Conservation (phyloP, 92 coral and sea anemone species). For the Bergia sp. region DNA sequence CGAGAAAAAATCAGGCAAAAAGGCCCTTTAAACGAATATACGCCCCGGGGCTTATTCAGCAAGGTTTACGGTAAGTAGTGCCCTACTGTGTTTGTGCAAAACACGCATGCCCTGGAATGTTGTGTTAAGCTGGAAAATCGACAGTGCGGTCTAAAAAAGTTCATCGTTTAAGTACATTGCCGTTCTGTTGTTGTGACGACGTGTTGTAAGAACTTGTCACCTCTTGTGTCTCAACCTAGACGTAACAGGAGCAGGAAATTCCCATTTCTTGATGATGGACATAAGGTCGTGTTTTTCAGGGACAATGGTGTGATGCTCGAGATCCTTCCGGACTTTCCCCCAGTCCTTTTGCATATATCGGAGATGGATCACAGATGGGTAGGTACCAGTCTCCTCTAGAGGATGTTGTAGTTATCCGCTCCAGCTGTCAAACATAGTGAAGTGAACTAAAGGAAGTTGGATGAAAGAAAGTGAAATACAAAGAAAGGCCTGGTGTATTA, state of each 20-base stretch:
- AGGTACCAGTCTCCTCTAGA: not conserved
- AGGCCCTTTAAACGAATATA: no score
- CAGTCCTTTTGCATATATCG: slow-evolving; percentile 74
- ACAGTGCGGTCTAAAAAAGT: no score
- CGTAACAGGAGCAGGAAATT: not conserved
- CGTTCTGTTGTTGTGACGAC: not conserved
- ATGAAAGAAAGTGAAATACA: not conserved
- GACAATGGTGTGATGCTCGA: slow-evolving; percentile 89
- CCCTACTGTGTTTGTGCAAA: no score
- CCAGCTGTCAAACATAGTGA: not conserved
- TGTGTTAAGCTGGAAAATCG: no score
- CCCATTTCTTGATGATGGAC: not conserved
- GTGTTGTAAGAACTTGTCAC: not conserved
- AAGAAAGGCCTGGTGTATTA: not conserved
- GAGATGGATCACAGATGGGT: slow-evolving; percentile 90
- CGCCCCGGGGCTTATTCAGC: no score
- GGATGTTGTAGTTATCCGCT: not conserved
- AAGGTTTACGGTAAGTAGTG: no score
- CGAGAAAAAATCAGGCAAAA: no score
- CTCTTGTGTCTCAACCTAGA: no score
- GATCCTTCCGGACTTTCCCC: slow-evolving; percentile 74
- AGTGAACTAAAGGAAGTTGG: not conserved
- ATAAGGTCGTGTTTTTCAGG: slow-evolving; percentile 47
- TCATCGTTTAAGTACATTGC: no score
- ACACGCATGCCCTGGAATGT: no score